phyloP scores from a whole-genome alignment of 2,888 invertebrate genomes.

The Lapara coniferarum region DNA sequence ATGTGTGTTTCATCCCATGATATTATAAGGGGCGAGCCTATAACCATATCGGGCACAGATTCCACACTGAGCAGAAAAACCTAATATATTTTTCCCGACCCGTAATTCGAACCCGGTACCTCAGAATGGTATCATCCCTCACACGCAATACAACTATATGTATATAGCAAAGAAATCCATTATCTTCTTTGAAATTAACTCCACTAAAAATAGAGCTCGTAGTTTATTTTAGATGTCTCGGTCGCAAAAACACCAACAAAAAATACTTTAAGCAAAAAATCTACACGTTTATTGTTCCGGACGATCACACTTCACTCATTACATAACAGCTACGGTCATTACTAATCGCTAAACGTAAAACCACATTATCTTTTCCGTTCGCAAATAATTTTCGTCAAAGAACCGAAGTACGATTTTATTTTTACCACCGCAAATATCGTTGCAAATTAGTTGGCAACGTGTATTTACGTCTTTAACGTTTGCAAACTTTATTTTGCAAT shows the following conservation, averaged over 20 bases:
- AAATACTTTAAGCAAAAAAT: background rate
- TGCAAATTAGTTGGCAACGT: background rate
- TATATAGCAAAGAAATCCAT: too few relatives aligned
- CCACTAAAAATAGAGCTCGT: background rate
- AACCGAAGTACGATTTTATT: background rate
- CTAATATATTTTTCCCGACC: too few relatives aligned
- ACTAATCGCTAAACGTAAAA: background rate
- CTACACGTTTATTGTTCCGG: slow-evolving; percentile 10
- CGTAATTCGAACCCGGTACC: too few relatives aligned
- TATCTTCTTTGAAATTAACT: background rate
- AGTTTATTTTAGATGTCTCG: background rate
- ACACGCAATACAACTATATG: too few relatives aligned
- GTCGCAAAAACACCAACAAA: background rate
- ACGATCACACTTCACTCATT: slow-evolving; percentile 4
- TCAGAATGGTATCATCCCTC: too few relatives aligned
- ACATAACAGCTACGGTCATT: slow-evolving; percentile 7
- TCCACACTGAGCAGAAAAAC: too few relatives aligned
- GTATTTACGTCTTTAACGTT: background rate
- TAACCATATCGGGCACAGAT: too few relatives aligned
- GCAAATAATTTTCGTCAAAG: background rate
- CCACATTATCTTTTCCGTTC: background rate
- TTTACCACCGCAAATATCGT: background rate
- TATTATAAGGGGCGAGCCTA: too few relatives aligned
- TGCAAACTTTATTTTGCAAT: background rate
- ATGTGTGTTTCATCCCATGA: too few relatives aligned